phyloP scores from a whole-genome alignment of 1,140 invertebrate species.

The Brachionus plicatilis region DNA sequence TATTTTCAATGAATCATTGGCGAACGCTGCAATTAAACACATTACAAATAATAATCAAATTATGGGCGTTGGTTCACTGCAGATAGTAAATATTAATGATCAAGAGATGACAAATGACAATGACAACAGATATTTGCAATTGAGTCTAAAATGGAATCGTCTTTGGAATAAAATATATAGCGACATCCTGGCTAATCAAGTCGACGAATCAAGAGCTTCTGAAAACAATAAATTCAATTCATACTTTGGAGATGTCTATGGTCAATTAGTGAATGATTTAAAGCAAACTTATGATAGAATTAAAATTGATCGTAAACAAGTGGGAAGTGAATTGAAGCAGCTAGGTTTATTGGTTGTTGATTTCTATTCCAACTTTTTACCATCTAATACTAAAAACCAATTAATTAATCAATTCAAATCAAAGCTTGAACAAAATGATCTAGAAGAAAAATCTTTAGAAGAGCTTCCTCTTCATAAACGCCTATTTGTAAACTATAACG shows the following conservation, averaged over 20 bases:
- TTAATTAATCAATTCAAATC: background rate
- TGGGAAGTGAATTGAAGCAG: background rate
- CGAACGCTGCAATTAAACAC: background rate
- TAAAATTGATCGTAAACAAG: background rate
- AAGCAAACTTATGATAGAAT: background rate
- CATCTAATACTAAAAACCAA: background rate
- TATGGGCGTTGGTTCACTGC: background rate
- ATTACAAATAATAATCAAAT: background rate
- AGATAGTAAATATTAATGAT: background rate
- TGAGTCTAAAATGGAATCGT: constrained; percentile 10
- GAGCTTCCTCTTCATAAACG: background rate
- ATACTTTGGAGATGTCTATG: constrained; percentile 24
- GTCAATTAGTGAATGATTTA: background rate
- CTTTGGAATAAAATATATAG: background rate
- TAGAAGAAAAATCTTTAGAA: background rate
- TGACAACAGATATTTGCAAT: background rate
- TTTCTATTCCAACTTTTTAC: background rate
- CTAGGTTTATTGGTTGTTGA: background rate
- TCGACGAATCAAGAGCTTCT: background rate
- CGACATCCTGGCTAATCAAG: background rate
- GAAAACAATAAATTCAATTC: constrained; percentile 7
- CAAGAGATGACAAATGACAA: background rate
- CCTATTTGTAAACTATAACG: background rate
- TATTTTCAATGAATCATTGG: background rate
- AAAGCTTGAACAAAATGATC: background rate